These are phyloP conservation scores for Ypsolopha sequella DNA, from an alignment of 2,888 invertebrate genomes.

Conservation along the genomic window DNA sequence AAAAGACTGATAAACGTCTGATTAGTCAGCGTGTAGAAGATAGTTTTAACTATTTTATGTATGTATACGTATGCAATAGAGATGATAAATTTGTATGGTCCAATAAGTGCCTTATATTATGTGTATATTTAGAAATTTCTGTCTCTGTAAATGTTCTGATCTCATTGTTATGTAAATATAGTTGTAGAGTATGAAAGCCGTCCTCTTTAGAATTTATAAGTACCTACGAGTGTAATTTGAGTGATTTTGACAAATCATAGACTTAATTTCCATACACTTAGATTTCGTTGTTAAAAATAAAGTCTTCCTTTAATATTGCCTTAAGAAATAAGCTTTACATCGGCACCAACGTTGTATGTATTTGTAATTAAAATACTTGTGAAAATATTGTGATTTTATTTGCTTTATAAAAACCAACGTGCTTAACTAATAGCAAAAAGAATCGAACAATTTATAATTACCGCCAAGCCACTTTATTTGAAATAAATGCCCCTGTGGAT, in stretches of 20 bases:
- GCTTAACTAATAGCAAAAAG: too few relatives aligned
- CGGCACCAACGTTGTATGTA: neutral
- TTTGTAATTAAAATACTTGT: neutral
- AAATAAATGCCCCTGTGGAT: too few relatives aligned
- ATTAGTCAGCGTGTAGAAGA: neutral
- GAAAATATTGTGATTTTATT: neutral
- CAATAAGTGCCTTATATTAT: constrained; percentile 16
- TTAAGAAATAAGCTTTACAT: neutral
- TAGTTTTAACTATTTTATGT: neutral
- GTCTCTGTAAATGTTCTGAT: constrained; percentile 57
- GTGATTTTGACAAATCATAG: too few relatives aligned
- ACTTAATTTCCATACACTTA: too few relatives aligned
- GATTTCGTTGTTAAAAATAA: neutral
- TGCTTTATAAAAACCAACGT: neutral
- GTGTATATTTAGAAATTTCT: constrained; percentile 5
- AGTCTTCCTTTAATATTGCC: neutral
- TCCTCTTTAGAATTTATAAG: neutral
- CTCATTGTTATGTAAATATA: constrained; percentile 54
- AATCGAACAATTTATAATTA: too few relatives aligned
- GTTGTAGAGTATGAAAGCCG: neutral
- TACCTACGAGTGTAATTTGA: neutral
- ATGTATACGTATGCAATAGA: neutral
- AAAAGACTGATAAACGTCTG: constrained; percentile 3
- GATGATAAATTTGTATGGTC: constrained; percentile 25
- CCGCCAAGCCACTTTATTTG: too few relatives aligned